These are phyloP conservation scores for Hydroisotoma schaefferi DNA, from an alignment of 2,888 invertebrate species.

Conservation along the genomic window DNA sequence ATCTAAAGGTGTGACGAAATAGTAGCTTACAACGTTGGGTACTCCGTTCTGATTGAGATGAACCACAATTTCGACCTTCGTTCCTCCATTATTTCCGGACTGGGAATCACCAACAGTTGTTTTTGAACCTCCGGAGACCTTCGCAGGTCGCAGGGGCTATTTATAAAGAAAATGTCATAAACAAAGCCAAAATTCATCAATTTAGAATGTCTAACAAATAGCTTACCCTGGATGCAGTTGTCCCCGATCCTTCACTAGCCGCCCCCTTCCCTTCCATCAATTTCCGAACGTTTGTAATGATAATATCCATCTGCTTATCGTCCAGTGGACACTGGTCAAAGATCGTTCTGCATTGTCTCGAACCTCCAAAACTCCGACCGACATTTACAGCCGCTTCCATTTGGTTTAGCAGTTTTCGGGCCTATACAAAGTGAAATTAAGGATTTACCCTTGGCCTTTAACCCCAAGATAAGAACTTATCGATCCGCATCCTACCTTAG, in stretches of 20 bases:
- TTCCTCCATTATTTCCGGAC: conserved; percentile 9
- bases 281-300: conserved; percentile 25
- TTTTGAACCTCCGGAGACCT: no score
- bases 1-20: background rate
- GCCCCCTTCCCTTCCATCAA: conserved; percentile 22
- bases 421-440: conserved; percentile 2
- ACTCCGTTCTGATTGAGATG: conserved; percentile 34
- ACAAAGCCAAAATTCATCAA: no score
- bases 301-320: conserved; percentile 20
- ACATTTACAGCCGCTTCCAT: conserved; percentile 14
- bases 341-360: conserved; percentile 29
- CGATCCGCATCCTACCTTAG: no score
- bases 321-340: conserved; percentile 33
- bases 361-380: conserved; percentile 16
- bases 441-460: background rate
- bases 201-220: background rate
- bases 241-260: background rate
- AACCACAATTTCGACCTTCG: conserved; percentile 37
- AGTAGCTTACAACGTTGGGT: conserved; percentile 17
- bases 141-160: no score
- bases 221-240: background rate
- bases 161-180: no score
- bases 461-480: no score
- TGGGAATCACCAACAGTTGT: conserved; percentile 1
- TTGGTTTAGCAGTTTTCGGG: background rate